Conservation (phyloP, 2,113 vertebrate species). For the Neopipo cinnamomea region DNA sequence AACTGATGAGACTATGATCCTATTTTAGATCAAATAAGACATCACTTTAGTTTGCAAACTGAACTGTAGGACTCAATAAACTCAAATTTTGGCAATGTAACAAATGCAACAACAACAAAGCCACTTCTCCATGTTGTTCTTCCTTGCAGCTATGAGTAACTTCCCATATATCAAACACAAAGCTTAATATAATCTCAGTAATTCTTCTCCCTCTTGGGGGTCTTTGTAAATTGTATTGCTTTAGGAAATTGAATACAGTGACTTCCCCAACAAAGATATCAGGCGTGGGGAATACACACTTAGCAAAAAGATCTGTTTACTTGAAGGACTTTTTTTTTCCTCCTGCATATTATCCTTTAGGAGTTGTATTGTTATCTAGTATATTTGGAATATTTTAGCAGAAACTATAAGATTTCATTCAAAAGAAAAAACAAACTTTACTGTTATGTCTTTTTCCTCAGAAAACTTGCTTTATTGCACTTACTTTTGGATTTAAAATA, state of each 20-base stretch:
- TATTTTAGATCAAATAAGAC: slow-evolving; percentile 57
- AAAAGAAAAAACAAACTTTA: background rate
- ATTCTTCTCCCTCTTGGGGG: slow-evolving; percentile 25
- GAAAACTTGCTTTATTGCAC: background rate
- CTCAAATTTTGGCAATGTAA: slow-evolving; percentile 51
- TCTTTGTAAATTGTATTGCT: slow-evolving; percentile 32
- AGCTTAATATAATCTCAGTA: background rate
- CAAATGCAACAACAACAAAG: slow-evolving; percentile 62
- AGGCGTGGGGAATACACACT: background rate
- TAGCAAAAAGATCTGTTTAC: background rate
- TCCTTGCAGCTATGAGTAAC: slow-evolving; percentile 46
- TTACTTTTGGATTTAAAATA: background rate
- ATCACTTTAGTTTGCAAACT: slow-evolving; percentile 10
- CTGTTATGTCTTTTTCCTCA: rapidly evolving
- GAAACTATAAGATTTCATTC: background rate
- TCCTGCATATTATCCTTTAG: background rate
- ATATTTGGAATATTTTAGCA: background rate
- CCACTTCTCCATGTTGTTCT: slow-evolving; percentile 8
- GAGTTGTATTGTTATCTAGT: background rate
- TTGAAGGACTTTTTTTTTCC: background rate
- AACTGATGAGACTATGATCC: background rate
- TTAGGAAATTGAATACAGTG: slow-evolving; percentile 8
- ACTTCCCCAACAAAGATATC: background rate
- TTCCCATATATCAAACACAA: slow-evolving; percentile 56
- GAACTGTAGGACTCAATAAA: background rate